Evolutionary conservation across 2,113 vertebrate genomes (phyloP), one percentile per base, ranked within the genome.

Genomic region (Pomatostomus ruficeps): DNA sequence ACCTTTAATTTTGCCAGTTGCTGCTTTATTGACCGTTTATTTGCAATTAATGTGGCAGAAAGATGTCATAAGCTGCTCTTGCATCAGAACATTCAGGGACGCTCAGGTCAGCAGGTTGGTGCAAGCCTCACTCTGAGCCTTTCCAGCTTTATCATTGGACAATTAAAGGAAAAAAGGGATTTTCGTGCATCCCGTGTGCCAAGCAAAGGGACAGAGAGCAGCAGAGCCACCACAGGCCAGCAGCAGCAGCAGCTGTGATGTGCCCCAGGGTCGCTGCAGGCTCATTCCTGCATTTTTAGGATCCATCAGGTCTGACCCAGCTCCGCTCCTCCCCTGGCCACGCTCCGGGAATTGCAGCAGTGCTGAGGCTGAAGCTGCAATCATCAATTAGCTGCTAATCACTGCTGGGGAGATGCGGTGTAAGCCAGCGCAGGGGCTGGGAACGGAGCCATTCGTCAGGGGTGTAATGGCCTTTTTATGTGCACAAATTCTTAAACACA

Each of bases 341-440:
- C 3, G 1, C 0, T 13, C 46, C 84, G 58, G 59, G 72, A 48
- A 4, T 70, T 6, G 4, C 87, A 1, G 1, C 18, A 1, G 42
- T 28, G 38, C 40, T 40, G 36, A 38, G 76, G 9, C 57, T 84
- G 23, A 59, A 91, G 28, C 65, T 67, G 80, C 83, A 48, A 22
- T 79, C 94, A 94, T 96, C 89, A 95, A 85, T 96, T 95, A 94
- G 89, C 88, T 66, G 85, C 68, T 95, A 94, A 95, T 93, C 91
- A 77, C 89, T 40, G 21, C 14, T 72, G 85, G 81, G 72, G 89
- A 36, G 72, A 67, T 67, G 86, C 70, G 29, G 52, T 93, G 76
- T 54, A 76, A 85, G 76, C 21, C 80, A 43, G 75, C 46, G 12
- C 36, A 62, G 74, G 74, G 88, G 28, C 31, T 87, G 46, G 74